A percentile compares a stretch with the other conserved stretches of the same genome.
Evolutionary conservation across 2,888 invertebrate genomes (phyloP).

Genomic region (Scelioninae gen. 1): DNA sequence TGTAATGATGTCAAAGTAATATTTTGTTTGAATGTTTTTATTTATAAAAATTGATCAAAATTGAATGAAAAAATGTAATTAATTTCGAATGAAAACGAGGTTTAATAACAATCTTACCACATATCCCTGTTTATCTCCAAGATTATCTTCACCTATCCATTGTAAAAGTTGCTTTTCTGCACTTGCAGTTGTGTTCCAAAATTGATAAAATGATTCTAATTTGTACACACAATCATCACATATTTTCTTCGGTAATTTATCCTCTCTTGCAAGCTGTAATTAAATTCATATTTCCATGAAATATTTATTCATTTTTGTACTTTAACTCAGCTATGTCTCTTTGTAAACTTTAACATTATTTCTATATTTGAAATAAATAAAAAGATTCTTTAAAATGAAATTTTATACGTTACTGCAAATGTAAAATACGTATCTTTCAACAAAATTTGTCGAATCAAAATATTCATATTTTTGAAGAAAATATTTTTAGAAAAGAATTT

Average conservation of each 20-base stretch:
- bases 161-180: conserved; percentile 87
- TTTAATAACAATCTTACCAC: conserved; percentile 73
- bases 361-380: background rate
- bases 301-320: background rate
- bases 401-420: no score
- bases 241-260: conserved; percentile 89
- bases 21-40: no score
- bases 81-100: background rate
- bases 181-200: conserved; percentile 89
- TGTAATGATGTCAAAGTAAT: no score
- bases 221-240: conserved; percentile 90
- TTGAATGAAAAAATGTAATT: background rate
- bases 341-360: background rate
- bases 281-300: background rate
- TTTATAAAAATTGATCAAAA: background rate
- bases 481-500: no score
- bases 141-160: conserved; percentile 81
- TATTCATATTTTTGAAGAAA: no score
- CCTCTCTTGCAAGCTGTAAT: conserved; percentile 87
- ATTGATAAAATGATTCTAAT: conserved; percentile 89
- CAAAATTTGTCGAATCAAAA: no score
- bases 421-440: no score
- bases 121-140: conserved; percentile 81
- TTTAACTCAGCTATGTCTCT: background rate
- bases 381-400: no score